phyloP scores from a whole-genome alignment of 2,888 invertebrate species.

The Stratiomys singularior region DNA sequence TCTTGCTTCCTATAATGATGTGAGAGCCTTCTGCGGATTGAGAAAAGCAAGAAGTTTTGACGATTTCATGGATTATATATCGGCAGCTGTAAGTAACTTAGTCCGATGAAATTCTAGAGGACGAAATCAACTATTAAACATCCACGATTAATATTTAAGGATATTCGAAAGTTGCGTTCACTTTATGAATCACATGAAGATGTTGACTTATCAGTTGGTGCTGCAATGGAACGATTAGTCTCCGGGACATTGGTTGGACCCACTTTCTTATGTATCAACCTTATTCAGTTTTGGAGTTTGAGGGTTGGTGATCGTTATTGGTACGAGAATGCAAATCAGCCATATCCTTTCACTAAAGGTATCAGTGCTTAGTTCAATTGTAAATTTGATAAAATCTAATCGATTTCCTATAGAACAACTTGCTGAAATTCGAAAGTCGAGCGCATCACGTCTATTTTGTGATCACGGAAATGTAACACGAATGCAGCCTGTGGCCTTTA shows the following conservation, averaged over 20 bases:
- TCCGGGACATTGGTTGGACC: constrained; percentile 84
- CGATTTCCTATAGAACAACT: constrained; percentile 7
- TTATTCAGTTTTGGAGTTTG: constrained; percentile 87
- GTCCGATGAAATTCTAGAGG: not conserved
- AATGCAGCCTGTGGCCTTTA: constrained; percentile 8
- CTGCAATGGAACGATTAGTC: constrained; percentile 80
- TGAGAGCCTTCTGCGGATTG: not conserved
- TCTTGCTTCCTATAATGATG: constrained; percentile 23
- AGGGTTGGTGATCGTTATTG: constrained; percentile 88
- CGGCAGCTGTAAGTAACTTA: not conserved
- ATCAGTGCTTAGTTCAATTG: not conserved
- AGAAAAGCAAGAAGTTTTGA: constrained; percentile 4
- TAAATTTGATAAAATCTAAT: not conserved
- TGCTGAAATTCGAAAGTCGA: constrained; percentile 7
- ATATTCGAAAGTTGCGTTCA: constrained; percentile 71
- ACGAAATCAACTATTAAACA: not conserved
- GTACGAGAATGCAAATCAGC: constrained; percentile 72
- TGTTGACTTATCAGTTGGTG: constrained; percentile 88
- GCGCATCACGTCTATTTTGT: constrained; percentile 7
- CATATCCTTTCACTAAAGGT: constrained; percentile 13
- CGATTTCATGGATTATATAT: not conserved
- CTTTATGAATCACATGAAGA: constrained; percentile 81
- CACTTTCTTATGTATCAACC: constrained; percentile 87
- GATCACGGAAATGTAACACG: constrained; percentile 1
- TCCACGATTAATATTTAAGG: constrained; percentile 51